Evolutionary conservation across 1,140 invertebrate species (phyloP).

Genomic region (Antheraea mylitta): DNA sequence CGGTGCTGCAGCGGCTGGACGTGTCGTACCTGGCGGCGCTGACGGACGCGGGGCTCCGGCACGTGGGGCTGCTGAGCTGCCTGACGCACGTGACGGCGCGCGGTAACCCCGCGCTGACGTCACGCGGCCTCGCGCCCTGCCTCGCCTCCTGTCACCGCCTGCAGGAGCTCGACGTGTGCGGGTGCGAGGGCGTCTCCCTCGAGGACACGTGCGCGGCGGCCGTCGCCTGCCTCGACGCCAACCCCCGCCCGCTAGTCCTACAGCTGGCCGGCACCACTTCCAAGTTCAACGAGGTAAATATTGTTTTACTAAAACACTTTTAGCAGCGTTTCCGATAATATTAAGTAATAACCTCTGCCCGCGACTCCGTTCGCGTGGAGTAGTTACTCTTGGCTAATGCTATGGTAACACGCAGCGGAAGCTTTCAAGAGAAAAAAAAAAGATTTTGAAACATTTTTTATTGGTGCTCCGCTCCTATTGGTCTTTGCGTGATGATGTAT

Average conservation of each 20-base stretch:
- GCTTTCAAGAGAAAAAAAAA: no score
- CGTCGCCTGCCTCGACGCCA: constrained; percentile 26
- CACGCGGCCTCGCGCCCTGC: constrained; percentile 30
- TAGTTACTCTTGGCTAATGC: no score
- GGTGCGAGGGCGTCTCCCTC: constrained; percentile 54
- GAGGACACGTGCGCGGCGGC: constrained; percentile 38
- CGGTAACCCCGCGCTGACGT: constrained; percentile 41
- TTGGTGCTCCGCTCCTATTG: no score
- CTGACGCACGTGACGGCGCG: constrained; percentile 36
- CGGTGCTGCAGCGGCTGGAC: constrained; percentile 36
- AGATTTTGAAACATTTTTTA: no score
- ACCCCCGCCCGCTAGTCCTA: constrained; percentile 41
- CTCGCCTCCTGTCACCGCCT: constrained; percentile 35
- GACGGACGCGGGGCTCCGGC: constrained; percentile 36
- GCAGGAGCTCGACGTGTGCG: constrained; percentile 56
- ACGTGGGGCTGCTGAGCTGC: constrained; percentile 26
- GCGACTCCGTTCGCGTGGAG: no score
- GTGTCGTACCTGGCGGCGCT: constrained; percentile 54
- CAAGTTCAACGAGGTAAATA: constrained; percentile 14
- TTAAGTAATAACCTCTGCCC: no score
- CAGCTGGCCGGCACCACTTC: constrained; percentile 44
- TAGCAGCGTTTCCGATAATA: no score
- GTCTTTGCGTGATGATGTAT: no score
- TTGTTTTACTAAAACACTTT: no score
- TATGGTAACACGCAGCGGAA: no score